Evolutionary conservation across 2,797 vertebrate species (phyloP).

Genomic region (Malurus leucopterus): DNA sequence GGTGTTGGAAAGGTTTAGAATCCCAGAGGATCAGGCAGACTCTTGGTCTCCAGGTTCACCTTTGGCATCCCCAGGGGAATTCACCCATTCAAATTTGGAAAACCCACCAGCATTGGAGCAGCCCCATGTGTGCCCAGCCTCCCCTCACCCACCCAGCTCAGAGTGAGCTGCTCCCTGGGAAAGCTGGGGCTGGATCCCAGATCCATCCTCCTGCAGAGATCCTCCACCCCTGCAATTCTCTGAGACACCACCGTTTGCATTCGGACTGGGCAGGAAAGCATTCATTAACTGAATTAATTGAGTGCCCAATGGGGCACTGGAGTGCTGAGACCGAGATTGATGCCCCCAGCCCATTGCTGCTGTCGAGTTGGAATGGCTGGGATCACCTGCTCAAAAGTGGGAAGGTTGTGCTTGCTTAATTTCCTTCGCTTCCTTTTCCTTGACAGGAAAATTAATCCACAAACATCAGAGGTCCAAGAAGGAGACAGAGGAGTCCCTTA

Average conservation of each 20-base stretch:
- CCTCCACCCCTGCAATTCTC: no score
- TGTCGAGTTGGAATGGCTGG: background rate
- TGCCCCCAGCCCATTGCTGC: background rate
- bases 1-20: background rate
- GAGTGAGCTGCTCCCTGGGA: accelerated
- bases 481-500: no score
- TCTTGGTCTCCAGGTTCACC: background rate
- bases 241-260: no score
- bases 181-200: accelerated
- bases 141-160: background rate
- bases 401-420: background rate
- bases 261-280: no score
- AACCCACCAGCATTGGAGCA: conserved; percentile 35
- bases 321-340: accelerated
- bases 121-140: background rate
- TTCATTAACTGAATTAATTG: no score
- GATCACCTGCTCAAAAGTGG: background rate
- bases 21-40: background rate
- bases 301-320: accelerated
- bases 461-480: no score
- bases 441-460: no score
- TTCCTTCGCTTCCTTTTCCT: background rate
- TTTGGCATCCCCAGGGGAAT: background rate
- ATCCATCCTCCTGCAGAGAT: background rate
- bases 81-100: background rate